Conservation (phyloP, 30 jellyfish, hydroid and myxozoan species). For the Aurelia aurita complex sp. Pacific region DNA sequence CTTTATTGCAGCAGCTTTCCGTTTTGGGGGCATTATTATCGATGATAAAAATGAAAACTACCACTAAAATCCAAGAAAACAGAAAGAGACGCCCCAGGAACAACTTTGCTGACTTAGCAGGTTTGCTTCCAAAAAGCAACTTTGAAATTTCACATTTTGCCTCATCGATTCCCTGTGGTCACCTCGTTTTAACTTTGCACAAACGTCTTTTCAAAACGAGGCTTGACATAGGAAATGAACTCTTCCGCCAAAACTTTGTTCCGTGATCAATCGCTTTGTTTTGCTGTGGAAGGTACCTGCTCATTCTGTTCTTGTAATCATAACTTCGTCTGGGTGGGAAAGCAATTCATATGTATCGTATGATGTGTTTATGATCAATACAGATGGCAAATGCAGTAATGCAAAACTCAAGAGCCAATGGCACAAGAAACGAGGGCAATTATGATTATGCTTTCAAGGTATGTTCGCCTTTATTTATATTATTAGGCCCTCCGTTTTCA, state of each 20-base stretch:
- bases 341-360: not conserved
- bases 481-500: not conserved
- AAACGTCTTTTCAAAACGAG: no score
- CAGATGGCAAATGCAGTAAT: conserved; percentile 53
- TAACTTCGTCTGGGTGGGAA: not conserved
- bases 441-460: conserved; percentile 43
- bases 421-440: conserved; percentile 35
- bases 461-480: not conserved
- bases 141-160: no score
- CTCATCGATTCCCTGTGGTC: no score
- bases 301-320: no score
- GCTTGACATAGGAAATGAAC: not conserved
- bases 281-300: conserved; percentile 28
- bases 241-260: conserved; percentile 50
- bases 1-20: conserved; percentile 28
- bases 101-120: no score
- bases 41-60: no score
- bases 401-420: conserved; percentile 64
- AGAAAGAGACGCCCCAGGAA: no score
- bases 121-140: no score
- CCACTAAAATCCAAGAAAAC: no score
- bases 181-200: no score
- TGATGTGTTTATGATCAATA: not conserved
- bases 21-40: conserved; percentile 73
- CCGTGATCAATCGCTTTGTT: not conserved